Evolutionary conservation across 37 sponge, comb jelly and placozoan species (phyloP), one percentile per base, ranked within the genome.

Genomic region (Crambe crambe): DNA sequence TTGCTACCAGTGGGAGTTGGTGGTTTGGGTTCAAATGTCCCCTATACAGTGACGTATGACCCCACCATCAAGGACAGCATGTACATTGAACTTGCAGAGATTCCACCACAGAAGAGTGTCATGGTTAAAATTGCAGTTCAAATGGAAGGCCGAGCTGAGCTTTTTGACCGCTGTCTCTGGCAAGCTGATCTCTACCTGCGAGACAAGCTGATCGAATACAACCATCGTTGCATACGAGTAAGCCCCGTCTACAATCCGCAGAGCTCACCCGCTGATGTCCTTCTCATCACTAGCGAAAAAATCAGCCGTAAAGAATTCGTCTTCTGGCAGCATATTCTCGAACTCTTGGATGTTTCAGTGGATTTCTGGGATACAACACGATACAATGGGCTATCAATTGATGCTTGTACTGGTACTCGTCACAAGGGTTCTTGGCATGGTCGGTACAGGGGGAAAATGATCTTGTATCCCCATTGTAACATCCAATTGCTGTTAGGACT

Each of bases 191-290:
- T n/a, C n/a, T n/a, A 73, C 29, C 78, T 92, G 2, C 74, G 93
- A 29, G 89, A 66, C 31, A 92, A 92, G 51, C 58, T 91, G 37
- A 86, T 91, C 23, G 87, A 91, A 56, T 92, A 92, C 72, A 70
- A 87, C 34, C 36, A 32, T 6, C 20, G 75, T 15, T 72, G 32
- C n/a, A 76, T 92, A 4, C 85, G 88, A 23, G 79, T 84, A 1
- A 71, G 89, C 20, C 93, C 93, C 0, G 65, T 87, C 54, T 88
- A 84, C 58, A 42, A 39, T 12, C 85, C 85, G 29, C 56, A 51
- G 3, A 56, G 74, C 37, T 85, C 93, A 38, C 70, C 85, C 40
- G 77, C 85, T 21, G 93, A 92, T 51, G 61, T 88, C 0, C 76
- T 92, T 21, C 72, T 92, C 73, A 66, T 92, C 22, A 92, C 93